These are phyloP conservation scores for Mesoclemmys tuberculata DNA, from an alignment of 2,113 vertebrate genomes.

Conservation along the genomic window DNA sequence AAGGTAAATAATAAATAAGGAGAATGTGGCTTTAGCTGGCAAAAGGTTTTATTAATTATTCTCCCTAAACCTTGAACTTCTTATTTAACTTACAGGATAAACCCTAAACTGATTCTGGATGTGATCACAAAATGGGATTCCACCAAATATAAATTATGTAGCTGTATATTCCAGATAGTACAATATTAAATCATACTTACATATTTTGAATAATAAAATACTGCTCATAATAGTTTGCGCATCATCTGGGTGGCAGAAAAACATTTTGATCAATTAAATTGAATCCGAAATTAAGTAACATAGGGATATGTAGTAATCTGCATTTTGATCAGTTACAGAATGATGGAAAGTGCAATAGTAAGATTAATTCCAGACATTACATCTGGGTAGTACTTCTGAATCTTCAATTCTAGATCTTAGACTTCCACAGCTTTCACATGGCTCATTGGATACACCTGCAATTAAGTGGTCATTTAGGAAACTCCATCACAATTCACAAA, in stretches of 20 bases:
- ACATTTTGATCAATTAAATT: neutral
- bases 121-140: neutral
- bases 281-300: neutral
- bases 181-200: neutral
- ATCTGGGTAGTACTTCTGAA: neutral
- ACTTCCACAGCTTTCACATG: neutral
- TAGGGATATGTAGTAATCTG: neutral
- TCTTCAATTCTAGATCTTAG: neutral
- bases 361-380: conserved; percentile 10
- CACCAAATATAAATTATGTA: neutral
- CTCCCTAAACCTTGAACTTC: neutral
- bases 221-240: neutral
- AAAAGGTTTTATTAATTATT: neutral
- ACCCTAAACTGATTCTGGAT: neutral
- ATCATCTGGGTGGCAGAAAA: neutral
- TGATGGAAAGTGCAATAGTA: neutral
- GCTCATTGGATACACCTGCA: neutral
- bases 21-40: neutral
- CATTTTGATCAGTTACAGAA: conserved; percentile 3
- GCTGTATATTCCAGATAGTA: neutral
- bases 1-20: neutral
- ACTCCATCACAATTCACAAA: neutral
- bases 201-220: neutral
- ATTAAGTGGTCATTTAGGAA: neutral
- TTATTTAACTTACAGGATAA: neutral